phyloP scores from a whole-genome alignment of 2,888 invertebrate species.

The Hypomecis punctinalis region DNA sequence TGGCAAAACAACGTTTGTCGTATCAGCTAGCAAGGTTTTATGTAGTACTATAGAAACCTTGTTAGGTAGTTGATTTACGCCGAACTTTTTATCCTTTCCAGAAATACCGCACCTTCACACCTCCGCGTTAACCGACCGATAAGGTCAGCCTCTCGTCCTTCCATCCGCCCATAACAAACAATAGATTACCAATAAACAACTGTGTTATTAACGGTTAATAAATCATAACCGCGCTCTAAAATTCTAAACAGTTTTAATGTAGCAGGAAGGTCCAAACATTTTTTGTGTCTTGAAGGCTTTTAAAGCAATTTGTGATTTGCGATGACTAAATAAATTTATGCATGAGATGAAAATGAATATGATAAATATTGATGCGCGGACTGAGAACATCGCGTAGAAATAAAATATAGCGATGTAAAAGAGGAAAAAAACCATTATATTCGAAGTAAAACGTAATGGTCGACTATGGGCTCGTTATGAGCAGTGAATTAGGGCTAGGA shows the following conservation, averaged over 20 bases:
- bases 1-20: too few species aligned
- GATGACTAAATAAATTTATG: background rate
- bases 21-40: too few species aligned
- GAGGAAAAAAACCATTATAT: too few species aligned
- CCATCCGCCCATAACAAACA: conserved; percentile 34
- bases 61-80: background rate
- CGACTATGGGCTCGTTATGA: too few species aligned
- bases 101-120: conserved; percentile 25
- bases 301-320: background rate
- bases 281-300: background rate
- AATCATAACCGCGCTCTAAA: background rate
- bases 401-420: too few species aligned
- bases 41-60: background rate
- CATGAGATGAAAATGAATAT: too few species aligned
- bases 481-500: too few species aligned
- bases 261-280: conserved; percentile 1
- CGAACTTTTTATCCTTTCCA: conserved; percentile 5
- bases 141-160: conserved; percentile 39
- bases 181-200: conserved; percentile 3
- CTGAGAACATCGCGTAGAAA: too few species aligned
- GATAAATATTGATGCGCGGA: too few species aligned
- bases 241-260: background rate
- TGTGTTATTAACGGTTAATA: conserved; percentile 9
- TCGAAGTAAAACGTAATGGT: too few species aligned
- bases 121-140: conserved; percentile 30